A percentile compares a stretch with the other conserved stretches of the same genome.
Evolutionary conservation across 2,888 invertebrate species (phyloP).

Genomic region (Deilephila elpenor): DNA sequence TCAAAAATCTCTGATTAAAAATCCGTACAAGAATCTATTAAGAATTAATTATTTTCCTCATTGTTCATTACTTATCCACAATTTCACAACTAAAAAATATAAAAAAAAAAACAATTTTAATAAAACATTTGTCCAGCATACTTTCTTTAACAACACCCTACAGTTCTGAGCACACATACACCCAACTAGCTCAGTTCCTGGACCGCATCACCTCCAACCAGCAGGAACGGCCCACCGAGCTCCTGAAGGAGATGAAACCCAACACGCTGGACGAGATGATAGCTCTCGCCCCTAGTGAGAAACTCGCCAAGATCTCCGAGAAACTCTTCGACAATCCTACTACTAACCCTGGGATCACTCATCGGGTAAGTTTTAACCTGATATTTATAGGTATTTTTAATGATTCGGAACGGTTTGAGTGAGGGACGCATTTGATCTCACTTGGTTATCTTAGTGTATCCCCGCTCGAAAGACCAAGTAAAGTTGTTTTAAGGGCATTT

Average conservation of each 20-base stretch:
- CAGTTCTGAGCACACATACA: slow-evolving; percentile 92
- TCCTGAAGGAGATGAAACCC: slow-evolving; percentile 61
- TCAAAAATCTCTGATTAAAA: no score
- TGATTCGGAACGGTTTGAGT: no score
- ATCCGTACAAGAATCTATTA: no score
- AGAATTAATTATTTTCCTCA: no score
- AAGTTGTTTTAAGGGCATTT: no score
- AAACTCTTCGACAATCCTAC: slow-evolving; percentile 74
- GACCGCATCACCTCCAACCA: slow-evolving; percentile 87
- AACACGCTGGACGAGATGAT: slow-evolving; percentile 70
- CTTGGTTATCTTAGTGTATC: no score
- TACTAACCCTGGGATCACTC: slow-evolving; percentile 72
- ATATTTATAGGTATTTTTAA: not conserved
- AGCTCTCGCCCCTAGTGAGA: slow-evolving; percentile 62
- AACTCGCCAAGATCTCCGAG: slow-evolving; percentile 62
- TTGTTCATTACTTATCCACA: no score
- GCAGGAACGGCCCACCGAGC: slow-evolving; percentile 65
- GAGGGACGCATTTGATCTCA: no score
- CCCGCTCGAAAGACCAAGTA: no score
- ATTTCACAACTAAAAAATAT: no score
- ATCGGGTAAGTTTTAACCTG: slow-evolving; percentile 58
- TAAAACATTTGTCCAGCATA: not conserved
- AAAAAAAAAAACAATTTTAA: not conserved
- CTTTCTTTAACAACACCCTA: slow-evolving; percentile 3
- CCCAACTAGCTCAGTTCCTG: slow-evolving; percentile 89